Percentiles rank a stretch among this genome's conserved stretches.
These are phyloP conservation scores for Menidia menidia DNA, from an alignment of 2,797 vertebrate species.

Conservation along the genomic window DNA sequence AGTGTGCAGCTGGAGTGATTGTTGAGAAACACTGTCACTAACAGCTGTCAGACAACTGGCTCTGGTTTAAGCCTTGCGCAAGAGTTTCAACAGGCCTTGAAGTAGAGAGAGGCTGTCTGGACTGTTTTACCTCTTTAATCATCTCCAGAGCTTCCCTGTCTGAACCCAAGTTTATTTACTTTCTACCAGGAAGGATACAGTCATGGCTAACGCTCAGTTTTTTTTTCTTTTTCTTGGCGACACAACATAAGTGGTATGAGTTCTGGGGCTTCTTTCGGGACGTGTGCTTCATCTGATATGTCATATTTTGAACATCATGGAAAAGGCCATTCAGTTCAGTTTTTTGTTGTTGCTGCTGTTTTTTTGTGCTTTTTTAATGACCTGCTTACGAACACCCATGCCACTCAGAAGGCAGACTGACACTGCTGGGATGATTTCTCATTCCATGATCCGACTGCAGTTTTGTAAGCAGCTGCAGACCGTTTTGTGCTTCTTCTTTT, in stretches of 20 bases:
- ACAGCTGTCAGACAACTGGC: too few species aligned
- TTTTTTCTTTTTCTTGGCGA: not conserved
- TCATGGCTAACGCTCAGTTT: not conserved
- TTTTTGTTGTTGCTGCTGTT: not conserved
- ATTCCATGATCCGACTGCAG: constrained; percentile 16
- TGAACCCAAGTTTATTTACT: too few species aligned
- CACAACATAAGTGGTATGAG: not conserved
- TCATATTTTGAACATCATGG: constrained; percentile 1
- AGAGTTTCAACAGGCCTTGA: too few species aligned
- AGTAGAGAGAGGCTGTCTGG: too few species aligned
- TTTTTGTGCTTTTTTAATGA: constrained; percentile 11
- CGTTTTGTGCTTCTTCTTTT: constrained; percentile 24
- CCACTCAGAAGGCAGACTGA: not conserved
- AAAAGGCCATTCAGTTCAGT: not conserved
- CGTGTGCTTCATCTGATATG: not conserved
- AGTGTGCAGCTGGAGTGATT: too few species aligned
- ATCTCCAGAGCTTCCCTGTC: too few species aligned
- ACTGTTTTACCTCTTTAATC: too few species aligned
- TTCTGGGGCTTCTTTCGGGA: not conserved
- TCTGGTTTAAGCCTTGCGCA: too few species aligned
- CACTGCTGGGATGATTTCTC: constrained; percentile 8
- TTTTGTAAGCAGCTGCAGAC: constrained; percentile 34
- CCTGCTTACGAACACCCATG: not conserved
- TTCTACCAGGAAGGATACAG: not conserved
- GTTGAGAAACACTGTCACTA: too few species aligned